Percentiles rank a stretch among this genome's conserved stretches.
These are phyloP conservation scores for Drosophila picticornis DNA, from an alignment of 2,888 invertebrate genomes.

Conservation along the genomic window DNA sequence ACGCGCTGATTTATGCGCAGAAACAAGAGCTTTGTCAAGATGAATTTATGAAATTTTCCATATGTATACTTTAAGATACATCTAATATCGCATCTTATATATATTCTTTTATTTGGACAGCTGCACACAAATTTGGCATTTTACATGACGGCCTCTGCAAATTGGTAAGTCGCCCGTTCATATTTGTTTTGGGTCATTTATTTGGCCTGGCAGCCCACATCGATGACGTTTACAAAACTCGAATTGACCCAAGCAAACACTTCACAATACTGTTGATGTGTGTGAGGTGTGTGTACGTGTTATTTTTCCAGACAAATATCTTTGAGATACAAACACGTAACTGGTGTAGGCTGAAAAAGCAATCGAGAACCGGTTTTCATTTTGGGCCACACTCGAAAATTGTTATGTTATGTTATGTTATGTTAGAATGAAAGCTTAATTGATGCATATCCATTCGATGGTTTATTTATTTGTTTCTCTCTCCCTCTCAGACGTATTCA, in stretches of 20 bases:
- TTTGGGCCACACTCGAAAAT: constrained; percentile 55
- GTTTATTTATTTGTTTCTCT: constrained; percentile 32
- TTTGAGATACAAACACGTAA: constrained; percentile 34
- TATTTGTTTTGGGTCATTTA: constrained; percentile 13
- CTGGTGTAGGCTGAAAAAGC: constrained; percentile 43
- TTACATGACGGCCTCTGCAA: constrained; percentile 20
- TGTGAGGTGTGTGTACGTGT: constrained; percentile 1
- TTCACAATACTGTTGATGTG: constrained; percentile 13
- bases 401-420: constrained; percentile 58
- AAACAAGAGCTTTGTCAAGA: constrained; percentile 32
- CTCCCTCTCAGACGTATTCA: not conserved
- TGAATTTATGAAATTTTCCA: constrained; percentile 40
- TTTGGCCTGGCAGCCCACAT: constrained; percentile 47
- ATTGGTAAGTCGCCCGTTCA: constrained; percentile 45
- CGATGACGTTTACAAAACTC: constrained; percentile 45
- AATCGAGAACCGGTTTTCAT: constrained; percentile 43
- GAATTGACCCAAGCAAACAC: constrained; percentile 41
- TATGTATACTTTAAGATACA: constrained; percentile 34
- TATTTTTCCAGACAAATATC: constrained; percentile 38
- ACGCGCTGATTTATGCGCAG: constrained; percentile 59
- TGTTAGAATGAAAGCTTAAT: constrained; percentile 72
- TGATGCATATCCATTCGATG: constrained; percentile 62
- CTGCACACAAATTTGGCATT: constrained; percentile 24
- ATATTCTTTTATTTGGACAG: constrained; percentile 40
- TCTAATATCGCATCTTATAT: constrained; percentile 17